Conservation (phyloP, 2,113 vertebrate species). For the Cercopithecus mona region DNA sequence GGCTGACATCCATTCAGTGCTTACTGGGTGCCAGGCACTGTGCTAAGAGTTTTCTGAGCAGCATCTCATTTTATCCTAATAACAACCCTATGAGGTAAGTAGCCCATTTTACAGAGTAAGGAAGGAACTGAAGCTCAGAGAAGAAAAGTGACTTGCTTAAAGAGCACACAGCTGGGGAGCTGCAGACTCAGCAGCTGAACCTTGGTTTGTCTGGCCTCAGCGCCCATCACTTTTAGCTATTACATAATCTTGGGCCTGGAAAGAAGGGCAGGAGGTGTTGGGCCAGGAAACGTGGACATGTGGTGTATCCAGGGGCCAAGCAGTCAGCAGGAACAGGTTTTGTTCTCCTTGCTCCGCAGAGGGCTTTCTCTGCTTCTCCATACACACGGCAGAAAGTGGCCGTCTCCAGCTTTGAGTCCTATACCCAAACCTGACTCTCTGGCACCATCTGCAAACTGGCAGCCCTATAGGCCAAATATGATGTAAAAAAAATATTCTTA, state of each 20-base stretch:
- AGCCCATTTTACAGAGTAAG: neutral
- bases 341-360: neutral
- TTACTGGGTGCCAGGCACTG: neutral
- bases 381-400: neutral
- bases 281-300: neutral
- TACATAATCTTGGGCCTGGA: neutral
- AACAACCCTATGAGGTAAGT: neutral
- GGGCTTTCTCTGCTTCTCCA: neutral
- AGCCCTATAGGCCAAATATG: neutral
- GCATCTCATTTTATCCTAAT: neutral
- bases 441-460: neutral
- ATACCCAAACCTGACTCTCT: neutral
- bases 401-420: neutral
- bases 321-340: neutral
- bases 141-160: neutral
- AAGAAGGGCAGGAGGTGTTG: neutral
- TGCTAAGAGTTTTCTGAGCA: neutral
- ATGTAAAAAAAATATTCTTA: slow-evolving; percentile 28
- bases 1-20: neutral
- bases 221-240: neutral
- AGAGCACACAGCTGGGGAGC: neutral
- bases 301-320: neutral
- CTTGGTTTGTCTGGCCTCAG: neutral
- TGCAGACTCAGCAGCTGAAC: neutral
- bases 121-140: neutral